A percentile compares a stretch with the other conserved stretches of the same genome.
Conservation (phyloP, 2,113 vertebrate species). For the Naja naja region DNA sequence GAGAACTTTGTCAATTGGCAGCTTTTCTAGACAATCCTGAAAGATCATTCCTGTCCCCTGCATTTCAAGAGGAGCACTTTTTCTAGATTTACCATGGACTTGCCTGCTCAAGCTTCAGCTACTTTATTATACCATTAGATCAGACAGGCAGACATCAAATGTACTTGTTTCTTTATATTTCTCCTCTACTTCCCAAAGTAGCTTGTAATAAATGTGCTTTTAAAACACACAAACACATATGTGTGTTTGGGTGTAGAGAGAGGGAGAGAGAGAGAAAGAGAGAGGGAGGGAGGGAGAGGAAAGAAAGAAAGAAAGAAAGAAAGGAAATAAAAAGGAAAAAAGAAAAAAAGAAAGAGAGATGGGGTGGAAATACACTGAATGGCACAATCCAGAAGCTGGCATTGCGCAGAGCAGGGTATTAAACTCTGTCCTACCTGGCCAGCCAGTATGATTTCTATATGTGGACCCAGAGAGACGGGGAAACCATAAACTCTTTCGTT, state of each 20-base stretch:
- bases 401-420: neutral
- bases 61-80: neutral
- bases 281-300: neutral
- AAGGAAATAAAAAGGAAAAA: too few relatives aligned
- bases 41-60: neutral
- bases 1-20: neutral
- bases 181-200: neutral
- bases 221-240: neutral
- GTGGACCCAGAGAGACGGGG: too few relatives aligned
- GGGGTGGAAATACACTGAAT: neutral
- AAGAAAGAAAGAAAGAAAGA: too few relatives aligned
- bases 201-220: too few relatives aligned
- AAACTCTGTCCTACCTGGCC: too few relatives aligned
- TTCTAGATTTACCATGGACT: neutral
- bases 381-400: neutral
- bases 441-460: too few relatives aligned
- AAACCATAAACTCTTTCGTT: too few relatives aligned
- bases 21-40: neutral
- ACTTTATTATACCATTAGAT: neutral
- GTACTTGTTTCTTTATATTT: neutral
- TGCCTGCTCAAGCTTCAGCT: neutral
- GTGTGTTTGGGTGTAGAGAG: too few relatives aligned
- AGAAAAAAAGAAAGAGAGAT: too few relatives aligned
- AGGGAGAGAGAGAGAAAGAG: rapidly evolving
- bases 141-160: neutral